A percentile compares a stretch with the other conserved stretches of the same genome.
These are phyloP conservation scores for Coecobrya sp. DNA, from an alignment of 2,888 invertebrate species.

Conservation along the genomic window DNA sequence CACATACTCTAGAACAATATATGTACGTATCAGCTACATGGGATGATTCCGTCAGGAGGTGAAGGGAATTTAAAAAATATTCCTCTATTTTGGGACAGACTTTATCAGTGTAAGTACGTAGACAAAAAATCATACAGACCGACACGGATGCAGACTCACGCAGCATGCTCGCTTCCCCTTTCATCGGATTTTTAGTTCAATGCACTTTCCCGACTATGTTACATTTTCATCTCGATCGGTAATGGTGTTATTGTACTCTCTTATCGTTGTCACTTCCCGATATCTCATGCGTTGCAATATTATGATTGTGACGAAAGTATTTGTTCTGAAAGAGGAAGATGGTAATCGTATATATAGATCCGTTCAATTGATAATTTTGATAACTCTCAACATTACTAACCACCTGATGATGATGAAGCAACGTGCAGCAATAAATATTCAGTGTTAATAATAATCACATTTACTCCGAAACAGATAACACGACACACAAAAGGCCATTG, in stretches of 20 bases:
- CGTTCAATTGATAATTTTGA: background rate
- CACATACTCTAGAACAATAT: too few relatives aligned
- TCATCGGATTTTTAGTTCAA: constrained; percentile 73
- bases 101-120: background rate
- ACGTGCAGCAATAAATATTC: too few relatives aligned
- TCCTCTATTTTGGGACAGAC: background rate
- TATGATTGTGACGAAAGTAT: background rate
- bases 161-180: constrained; percentile 4
- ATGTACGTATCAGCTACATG: too few relatives aligned
- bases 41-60: background rate
- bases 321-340: background rate
- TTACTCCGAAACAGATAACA: too few relatives aligned
- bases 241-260: background rate
- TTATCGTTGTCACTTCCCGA: constrained; percentile 31
- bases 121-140: too few relatives aligned
- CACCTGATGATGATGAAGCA: too few relatives aligned
- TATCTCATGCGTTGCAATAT: background rate
- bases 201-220: constrained; percentile 60
- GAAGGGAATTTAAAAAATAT: background rate
- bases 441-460: background rate
- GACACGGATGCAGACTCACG: constrained; percentile 7
- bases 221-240: background rate
- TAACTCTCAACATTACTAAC: background rate
- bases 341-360: background rate
- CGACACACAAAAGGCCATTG: too few relatives aligned